Evolutionary conservation across 37 sponge, comb jelly and placozoan species (phyloP).

Genomic region (Agelas oroides): DNA sequence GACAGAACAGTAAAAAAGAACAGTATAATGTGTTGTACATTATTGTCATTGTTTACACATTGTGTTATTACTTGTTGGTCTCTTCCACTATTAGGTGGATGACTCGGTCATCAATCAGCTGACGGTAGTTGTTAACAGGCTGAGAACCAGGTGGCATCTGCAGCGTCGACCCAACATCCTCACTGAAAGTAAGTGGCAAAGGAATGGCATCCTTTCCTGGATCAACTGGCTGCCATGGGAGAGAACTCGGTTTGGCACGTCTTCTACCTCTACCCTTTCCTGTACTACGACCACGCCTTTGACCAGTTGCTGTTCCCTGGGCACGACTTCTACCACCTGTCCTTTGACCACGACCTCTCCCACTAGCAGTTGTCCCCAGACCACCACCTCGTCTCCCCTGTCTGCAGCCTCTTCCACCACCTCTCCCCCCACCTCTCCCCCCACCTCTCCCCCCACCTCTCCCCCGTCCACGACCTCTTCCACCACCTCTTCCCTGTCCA

Average conservation of each 20-base stretch:
- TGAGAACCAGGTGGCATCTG: too few species aligned
- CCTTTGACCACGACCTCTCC: background rate
- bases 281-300: background rate
- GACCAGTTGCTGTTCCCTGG: background rate
- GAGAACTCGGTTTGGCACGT: background rate
- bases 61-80: background rate
- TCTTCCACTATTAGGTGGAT: background rate
- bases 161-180: background rate
- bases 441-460: too few species aligned
- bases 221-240: background rate
- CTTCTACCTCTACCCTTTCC: background rate
- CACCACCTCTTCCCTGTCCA: too few species aligned
- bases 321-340: background rate
- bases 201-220: background rate
- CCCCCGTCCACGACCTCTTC: background rate
- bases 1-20: too few species aligned
- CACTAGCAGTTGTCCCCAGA: background rate
- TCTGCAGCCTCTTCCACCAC: too few species aligned
- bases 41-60: too few species aligned
- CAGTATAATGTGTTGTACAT: too few species aligned
- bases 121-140: too few species aligned
- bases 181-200: background rate
- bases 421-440: too few species aligned
- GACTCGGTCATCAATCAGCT: too few species aligned
- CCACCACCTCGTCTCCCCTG: background rate